Conservation (phyloP, 2,888 invertebrate species). For the Acanthosepion lycidas region DNA sequence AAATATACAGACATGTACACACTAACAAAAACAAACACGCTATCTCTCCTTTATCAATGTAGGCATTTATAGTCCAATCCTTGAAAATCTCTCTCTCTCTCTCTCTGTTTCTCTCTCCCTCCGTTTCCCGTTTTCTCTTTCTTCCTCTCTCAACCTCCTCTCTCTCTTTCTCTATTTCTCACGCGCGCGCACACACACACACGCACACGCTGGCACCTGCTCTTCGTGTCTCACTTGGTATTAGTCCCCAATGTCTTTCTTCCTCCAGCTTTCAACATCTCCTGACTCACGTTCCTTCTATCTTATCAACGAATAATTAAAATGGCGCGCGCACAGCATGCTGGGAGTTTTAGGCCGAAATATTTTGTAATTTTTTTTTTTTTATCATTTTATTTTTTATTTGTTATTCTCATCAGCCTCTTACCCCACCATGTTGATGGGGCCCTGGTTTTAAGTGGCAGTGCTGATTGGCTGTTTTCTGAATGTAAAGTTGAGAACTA, state of each 20-base stretch:
- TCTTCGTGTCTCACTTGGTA: not conserved
- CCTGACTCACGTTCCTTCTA: conserved; percentile 6
- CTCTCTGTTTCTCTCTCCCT: too few species aligned
- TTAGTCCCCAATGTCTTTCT: not conserved
- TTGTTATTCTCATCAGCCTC: not conserved
- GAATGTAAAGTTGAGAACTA: conserved; percentile 33
- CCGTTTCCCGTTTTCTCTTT: too few species aligned
- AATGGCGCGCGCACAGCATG: not conserved
- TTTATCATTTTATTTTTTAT: not conserved
- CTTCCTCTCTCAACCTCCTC: too few species aligned
- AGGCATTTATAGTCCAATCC: too few species aligned
- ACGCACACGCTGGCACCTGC: not conserved
- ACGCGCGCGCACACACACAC: not conserved
- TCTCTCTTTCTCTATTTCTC: too few species aligned
- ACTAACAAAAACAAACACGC: too few species aligned
- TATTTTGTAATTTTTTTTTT: not conserved
- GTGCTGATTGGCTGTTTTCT: conserved; percentile 13
- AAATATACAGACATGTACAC: not conserved
- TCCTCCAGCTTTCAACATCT: not conserved
- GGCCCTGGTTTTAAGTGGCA: not conserved
- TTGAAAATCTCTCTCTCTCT: too few species aligned
- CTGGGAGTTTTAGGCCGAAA: not conserved
- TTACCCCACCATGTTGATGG: not conserved
- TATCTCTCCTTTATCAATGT: too few species aligned
- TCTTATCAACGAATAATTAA: conserved; percentile 33